Percentiles rank a stretch among this genome's conserved stretches.
Conservation (phyloP, 1,140 invertebrate genomes). For the Drosophila virilis region DNA sequence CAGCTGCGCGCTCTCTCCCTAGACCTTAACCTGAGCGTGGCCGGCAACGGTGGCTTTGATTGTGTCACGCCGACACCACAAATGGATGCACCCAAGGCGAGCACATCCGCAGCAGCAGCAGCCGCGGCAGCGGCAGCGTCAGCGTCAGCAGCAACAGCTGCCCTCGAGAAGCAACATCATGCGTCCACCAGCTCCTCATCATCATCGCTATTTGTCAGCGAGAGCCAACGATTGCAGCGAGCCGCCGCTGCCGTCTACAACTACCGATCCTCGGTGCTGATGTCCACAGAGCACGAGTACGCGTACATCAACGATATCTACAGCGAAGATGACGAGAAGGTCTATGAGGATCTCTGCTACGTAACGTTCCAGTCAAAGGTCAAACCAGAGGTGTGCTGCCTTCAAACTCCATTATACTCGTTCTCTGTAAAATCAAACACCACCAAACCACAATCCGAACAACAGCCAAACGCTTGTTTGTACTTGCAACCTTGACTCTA, state of each 20-base stretch:
- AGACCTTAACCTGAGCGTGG: conserved; percentile 46
- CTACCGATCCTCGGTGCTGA: conserved; percentile 66
- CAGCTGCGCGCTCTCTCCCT: conserved; percentile 45
- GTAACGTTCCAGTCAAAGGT: conserved; percentile 89
- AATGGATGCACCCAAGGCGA: conserved; percentile 20
- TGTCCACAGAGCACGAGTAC: conserved; percentile 69
- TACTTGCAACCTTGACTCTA: conserved; percentile 10
- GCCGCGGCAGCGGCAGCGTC: not conserved
- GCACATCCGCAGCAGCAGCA: conserved; percentile 32
- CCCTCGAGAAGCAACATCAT: conserved; percentile 9
- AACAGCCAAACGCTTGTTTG: conserved; percentile 7
- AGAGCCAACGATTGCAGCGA: conserved; percentile 69
- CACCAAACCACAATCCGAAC: conserved; percentile 1
- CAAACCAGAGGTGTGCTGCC: conserved; percentile 86
- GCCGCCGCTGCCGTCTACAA: conserved; percentile 77
- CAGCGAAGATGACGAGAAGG: conserved; percentile 89
- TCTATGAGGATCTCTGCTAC: conserved; percentile 95
- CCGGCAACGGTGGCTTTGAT: not conserved
- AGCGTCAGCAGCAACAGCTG: not conserved
- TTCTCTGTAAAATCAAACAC: conserved; percentile 4
- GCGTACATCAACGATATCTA: conserved; percentile 79
- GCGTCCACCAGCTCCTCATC: conserved; percentile 40
- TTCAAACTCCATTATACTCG: conserved; percentile 10
- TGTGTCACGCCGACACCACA: conserved; percentile 58
- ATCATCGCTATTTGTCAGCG: conserved; percentile 55